These are phyloP conservation scores for Lipophrys pholis DNA, from an alignment of 2,113 vertebrate species.

Conservation along the genomic window DNA sequence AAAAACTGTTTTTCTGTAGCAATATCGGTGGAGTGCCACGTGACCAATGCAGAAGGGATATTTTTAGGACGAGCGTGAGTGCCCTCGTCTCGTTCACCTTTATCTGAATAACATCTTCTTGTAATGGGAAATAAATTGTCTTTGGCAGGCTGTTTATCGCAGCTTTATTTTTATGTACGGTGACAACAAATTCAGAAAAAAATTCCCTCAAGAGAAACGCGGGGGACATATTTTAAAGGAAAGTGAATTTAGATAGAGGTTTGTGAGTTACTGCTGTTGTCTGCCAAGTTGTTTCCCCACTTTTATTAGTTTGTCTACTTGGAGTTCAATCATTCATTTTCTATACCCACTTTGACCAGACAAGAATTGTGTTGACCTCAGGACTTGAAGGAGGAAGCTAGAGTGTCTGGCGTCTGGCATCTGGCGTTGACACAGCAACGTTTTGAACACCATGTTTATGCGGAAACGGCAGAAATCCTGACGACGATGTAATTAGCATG, in stretches of 20 bases:
- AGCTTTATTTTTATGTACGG: neutral
- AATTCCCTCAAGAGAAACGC: neutral
- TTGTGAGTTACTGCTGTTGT: constrained; percentile 5
- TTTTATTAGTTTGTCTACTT: neutral
- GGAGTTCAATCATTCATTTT: neutral
- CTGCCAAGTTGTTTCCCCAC: neutral
- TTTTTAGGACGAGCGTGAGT: neutral
- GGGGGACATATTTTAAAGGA: neutral
- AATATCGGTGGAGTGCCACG: neutral
- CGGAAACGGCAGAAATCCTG: too few relatives aligned
- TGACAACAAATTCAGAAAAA: neutral
- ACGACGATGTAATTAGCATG: neutral
- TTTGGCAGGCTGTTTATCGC: neutral
- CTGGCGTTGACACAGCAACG: too few relatives aligned
- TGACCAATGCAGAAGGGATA: neutral
- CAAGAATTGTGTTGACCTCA: too few relatives aligned
- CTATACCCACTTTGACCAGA: too few relatives aligned
- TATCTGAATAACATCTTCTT: constrained; percentile 2
- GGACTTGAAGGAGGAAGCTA: too few relatives aligned
- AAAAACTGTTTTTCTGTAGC: constrained; percentile 2
- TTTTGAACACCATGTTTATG: too few relatives aligned
- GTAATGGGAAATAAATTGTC: constrained; percentile 18
- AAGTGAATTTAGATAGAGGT: neutral
- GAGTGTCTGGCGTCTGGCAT: too few relatives aligned
- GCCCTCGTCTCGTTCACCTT: neutral